Evolutionary conservation across 2,797 vertebrate species (phyloP), one percentile per base, ranked within the genome.

Genomic region (Gobionotothen gibberifrons): DNA sequence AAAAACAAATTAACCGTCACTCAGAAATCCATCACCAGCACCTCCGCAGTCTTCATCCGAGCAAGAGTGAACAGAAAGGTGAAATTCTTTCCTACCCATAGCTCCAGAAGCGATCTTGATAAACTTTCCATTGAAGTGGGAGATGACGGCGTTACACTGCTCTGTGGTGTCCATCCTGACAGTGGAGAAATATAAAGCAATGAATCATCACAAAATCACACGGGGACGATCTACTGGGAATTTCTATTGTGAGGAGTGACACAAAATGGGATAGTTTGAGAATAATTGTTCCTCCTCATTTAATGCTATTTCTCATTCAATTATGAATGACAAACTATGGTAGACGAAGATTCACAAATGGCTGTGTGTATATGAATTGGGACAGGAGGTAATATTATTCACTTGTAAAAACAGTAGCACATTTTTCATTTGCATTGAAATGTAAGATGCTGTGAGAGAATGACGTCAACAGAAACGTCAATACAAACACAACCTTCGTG

Each of bases 71-170:
- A 55, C 19, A 72, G 40, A 74, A 64, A 74, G 49, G 46, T 15
- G 17, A 69, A 76, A 14, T 56, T 60, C n/a, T 76, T 73, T 93
- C 96, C 76, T 96, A 99, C 98, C 96, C 92, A 97, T 94, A 91
- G 96, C 95, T 95, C 97, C 97, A 69, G 97, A 95, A 60, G 96
- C 93, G 46, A 96, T 96, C 94, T 99, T 99, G 92, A 99, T 98
- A 89, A 98, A 99, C 92, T 99, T 99, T 82, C 98, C 98, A 80
- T 99, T 99, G 93, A 99, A 99, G 94, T 99, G 97, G 92, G 97
- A 95, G 91, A 99, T 99, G 87, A 99, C 98, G 0, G 97, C 96
- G 76, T 99, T 98, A 81, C 98, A 99, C 95, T 99, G 98, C 94
- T 99, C 98, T 85, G 98, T 99, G 76, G 98, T 99, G 93, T 99